Evolutionary conservation across 1,140 invertebrate genomes (phyloP), one percentile per base, ranked within the genome.

Genomic region (Caenorhabditis tropicalis): DNA sequence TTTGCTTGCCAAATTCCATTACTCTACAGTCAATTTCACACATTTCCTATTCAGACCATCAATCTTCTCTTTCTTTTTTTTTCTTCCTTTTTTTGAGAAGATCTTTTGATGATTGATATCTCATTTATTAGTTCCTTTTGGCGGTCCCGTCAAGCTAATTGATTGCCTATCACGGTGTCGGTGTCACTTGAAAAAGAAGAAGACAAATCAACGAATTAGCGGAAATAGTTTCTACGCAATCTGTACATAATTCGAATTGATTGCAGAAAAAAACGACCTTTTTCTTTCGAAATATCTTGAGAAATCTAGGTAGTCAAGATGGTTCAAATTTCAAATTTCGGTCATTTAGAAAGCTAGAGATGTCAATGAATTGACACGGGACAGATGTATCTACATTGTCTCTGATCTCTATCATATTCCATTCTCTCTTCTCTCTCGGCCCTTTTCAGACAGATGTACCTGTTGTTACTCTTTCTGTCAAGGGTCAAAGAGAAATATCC

Each of bases 191-290:
- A 74, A 21, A n/a, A 74, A 74, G 65, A 74, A 21, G 36, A 74
- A 74, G 65, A 74, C 65, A 74, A 74, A 74, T 74, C 65, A 74
- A 46, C 65, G 65, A 74, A 74, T 74, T 74, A 74, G 65, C 65
- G 36, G 65, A 74, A 74, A 74, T 43, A 74, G 65, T 74, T 74
- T 74, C 9, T 43, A 46, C 9, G 36, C 65, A 74, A 36, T 39
- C 65, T 19, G 21, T 24, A n/a, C 49, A 51, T 74, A 21, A 74
- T 43, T 24, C 3, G 33, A 74, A 74, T 74, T 74, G 65, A 74
- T 74, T 74, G 65, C 36, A n/a, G n/a, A n/a, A 74, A 74, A 29
- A 74, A 43, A 43, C 39, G 65, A 43, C 65, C n/a, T 74, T 74
- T 74, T 65, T 12, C 43, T n/a, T 74, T 43, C 43, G 36, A n/a